A percentile compares a stretch with the other conserved stretches of the same genome.
Evolutionary conservation across 64 coral and sea anemone genomes (phyloP).

Genomic region (Pocillopora verrucosa): DNA sequence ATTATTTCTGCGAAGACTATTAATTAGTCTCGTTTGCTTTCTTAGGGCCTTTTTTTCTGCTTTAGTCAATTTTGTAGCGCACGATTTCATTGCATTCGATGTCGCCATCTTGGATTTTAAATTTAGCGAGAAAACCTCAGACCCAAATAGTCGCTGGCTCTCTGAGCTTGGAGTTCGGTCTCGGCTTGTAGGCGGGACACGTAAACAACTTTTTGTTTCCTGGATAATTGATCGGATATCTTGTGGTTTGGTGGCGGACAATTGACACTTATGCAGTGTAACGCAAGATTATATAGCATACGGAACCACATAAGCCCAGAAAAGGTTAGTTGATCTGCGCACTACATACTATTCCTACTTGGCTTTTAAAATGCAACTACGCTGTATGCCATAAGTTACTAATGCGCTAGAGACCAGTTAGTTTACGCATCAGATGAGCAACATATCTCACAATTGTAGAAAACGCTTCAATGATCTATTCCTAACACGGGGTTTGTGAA

Average conservation of each 20-base stretch:
- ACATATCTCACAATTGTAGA: no score
- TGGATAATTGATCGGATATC: neutral
- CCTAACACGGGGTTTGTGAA: no score
- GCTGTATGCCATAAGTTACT: no score
- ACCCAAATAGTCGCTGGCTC: neutral
- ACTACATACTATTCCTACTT: no score
- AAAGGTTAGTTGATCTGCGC: neutral
- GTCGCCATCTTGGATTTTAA: conserved; percentile 80
- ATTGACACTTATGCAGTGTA: neutral
- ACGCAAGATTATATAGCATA: conserved; percentile 36
- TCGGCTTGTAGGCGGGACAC: no score
- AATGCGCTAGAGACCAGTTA: no score
- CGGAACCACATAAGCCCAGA: conserved; percentile 1
- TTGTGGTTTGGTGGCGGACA: neutral
- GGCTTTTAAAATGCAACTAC: no score
- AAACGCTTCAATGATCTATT: no score
- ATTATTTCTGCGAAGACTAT: conserved; percentile 70
- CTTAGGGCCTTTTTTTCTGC: conserved; percentile 78
- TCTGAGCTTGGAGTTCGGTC: no score
- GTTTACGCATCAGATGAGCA: no score
- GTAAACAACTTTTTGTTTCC: no score
- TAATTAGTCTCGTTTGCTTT: conserved; percentile 76
- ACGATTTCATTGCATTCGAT: conserved; percentile 39
- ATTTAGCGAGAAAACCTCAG: neutral
- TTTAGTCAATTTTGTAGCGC: conserved; percentile 73